Percentiles rank a stretch among this genome's conserved stretches.
Conservation (phyloP, 2,797 vertebrate genomes). For the Acropternis orthonyx region DNA sequence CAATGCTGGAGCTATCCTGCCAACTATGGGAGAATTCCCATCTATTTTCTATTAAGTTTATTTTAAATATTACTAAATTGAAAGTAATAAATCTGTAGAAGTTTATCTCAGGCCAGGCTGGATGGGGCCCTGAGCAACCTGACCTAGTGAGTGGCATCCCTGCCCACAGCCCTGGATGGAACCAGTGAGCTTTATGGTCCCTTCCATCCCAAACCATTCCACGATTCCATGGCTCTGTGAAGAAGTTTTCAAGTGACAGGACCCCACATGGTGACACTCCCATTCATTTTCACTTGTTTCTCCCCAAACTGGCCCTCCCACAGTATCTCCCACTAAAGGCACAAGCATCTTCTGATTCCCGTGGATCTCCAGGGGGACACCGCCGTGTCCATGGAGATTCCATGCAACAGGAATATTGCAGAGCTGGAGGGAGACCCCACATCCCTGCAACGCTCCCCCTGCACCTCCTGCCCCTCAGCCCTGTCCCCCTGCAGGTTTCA, state of each 20-base stretch:
- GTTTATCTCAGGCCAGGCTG: background rate
- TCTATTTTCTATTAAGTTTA: background rate
- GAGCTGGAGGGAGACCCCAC: background rate
- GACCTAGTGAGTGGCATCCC: background rate
- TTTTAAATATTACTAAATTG: background rate
- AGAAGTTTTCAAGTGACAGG: background rate
- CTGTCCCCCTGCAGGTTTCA: background rate
- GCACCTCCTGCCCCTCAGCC: background rate
- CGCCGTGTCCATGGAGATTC: background rate
- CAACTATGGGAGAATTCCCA: background rate
- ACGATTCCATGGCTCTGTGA: background rate
- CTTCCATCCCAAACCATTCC: background rate
- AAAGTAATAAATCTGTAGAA: background rate
- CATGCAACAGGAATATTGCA: accelerated
- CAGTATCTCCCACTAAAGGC: background rate
- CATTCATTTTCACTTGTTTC: background rate
- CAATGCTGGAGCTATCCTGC: background rate
- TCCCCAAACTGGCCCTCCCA: background rate
- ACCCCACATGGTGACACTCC: accelerated
- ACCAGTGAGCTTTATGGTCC: background rate
- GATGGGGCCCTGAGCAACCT: background rate
- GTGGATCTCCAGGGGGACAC: background rate
- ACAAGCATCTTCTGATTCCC: accelerated
- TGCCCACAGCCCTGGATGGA: background rate
- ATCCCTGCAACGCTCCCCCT: background rate